Evolutionary conservation across 2,797 vertebrate genomes (phyloP).

Genomic region (Acridotheres tristis): DNA sequence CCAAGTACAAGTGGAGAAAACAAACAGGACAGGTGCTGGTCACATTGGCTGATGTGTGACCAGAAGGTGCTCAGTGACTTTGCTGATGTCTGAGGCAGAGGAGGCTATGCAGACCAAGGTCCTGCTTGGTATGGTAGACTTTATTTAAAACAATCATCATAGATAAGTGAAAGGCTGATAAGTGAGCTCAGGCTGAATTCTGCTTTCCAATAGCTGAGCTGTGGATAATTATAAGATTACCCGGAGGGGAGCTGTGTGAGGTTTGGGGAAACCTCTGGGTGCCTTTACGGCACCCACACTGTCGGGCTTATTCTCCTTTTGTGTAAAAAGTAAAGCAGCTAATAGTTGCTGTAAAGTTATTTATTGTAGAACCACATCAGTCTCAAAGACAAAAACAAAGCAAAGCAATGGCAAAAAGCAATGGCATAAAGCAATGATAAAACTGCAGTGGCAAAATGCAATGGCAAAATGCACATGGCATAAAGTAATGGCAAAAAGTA

Average conservation of each 20-base stretch:
- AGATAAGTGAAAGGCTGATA: slow-evolving; percentile 5
- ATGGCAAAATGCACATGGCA: no score
- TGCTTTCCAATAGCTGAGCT: slow-evolving; percentile 13
- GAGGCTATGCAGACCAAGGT: background rate
- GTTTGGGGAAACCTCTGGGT: no score
- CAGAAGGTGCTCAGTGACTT: background rate
- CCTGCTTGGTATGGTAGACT: background rate
- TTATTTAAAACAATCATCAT: slow-evolving; percentile 43
- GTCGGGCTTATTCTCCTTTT: no score
- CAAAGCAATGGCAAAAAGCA: no score
- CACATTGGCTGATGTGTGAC: background rate
- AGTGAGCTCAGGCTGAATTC: slow-evolving; percentile 32
- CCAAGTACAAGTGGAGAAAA: background rate
- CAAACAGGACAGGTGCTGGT: background rate
- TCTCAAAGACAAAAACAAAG: no score
- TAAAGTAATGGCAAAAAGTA: no score
- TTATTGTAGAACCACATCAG: no score
- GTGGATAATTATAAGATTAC: slow-evolving; percentile 48
- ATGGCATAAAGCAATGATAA: no score
- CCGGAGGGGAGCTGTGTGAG: background rate
- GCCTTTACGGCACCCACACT: no score
- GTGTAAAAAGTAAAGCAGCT: no score
- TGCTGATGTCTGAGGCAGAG: background rate
- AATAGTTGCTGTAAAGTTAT: no score
- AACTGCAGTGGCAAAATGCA: no score